Evolutionary conservation across 2,113 vertebrate genomes (phyloP).

Genomic region (Miniopterus natalensis): DNA sequence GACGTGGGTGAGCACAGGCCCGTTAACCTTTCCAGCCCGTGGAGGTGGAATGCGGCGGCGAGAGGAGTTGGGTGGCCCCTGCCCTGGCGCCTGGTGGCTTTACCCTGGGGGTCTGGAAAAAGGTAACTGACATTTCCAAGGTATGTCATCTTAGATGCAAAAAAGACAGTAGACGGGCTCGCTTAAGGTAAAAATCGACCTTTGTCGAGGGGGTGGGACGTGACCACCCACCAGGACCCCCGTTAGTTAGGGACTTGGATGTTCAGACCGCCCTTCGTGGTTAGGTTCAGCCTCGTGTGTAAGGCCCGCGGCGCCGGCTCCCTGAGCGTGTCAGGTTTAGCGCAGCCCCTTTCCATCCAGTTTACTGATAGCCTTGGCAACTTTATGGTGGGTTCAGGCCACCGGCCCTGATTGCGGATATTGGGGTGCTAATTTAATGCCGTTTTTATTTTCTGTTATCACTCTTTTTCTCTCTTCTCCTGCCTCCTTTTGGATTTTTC

Average conservation of each 20-base stretch:
- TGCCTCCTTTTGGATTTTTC: slow-evolving; percentile 34
- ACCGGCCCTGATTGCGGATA: background rate
- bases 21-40: background rate
- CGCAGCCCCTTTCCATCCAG: background rate
- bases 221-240: background rate
- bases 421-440: background rate
- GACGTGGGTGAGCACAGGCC: background rate
- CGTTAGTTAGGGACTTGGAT: too few relatives aligned
- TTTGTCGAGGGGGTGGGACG: background rate
- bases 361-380: slow-evolving; percentile 10
- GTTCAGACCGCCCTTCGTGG: background rate
- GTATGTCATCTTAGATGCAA: background rate
- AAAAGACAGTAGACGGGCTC: background rate
- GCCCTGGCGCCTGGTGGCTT: background rate
- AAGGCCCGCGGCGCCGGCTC: background rate
- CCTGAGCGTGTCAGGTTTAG: background rate
- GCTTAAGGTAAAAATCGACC: background rate
- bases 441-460: background rate
- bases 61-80: too few relatives aligned
- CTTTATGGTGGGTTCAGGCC: background rate
- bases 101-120: background rate
- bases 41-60: background rate
- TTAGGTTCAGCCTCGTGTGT: background rate
- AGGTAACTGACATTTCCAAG: background rate
- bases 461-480: background rate